These are phyloP conservation scores for Choloepus hoffmanni DNA, from an alignment of 2,113 vertebrate genomes.

Conservation along the genomic window DNA sequence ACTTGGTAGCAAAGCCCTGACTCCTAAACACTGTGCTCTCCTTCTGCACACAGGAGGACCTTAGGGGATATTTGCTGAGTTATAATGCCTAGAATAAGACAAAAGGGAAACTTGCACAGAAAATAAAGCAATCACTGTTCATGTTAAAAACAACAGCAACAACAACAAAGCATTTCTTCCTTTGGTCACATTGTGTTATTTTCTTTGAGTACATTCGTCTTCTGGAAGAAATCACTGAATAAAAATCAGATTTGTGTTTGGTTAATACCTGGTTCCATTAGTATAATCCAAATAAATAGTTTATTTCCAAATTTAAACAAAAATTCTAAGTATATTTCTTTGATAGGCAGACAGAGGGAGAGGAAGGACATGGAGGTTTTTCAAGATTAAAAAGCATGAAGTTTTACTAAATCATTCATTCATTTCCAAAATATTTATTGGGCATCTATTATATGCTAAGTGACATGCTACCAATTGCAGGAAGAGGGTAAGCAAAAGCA, in stretches of 20 bases:
- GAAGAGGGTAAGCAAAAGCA: neutral
- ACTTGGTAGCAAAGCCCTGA: neutral
- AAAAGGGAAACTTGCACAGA: neutral
- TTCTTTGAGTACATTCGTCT: constrained; percentile 40
- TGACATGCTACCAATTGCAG: neutral
- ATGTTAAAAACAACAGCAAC: neutral
- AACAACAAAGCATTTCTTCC: neutral
- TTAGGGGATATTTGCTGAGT: neutral
- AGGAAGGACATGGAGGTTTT: neutral
- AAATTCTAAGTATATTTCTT: constrained; percentile 24
- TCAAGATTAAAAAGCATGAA: neutral
- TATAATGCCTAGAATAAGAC: neutral
- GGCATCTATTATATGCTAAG: neutral
- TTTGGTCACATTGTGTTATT: constrained; percentile 30
- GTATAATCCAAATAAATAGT: neutral
- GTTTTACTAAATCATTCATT: neutral
- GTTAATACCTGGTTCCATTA: constrained; percentile 3
- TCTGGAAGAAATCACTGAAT: neutral
- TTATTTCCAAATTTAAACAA: neutral
- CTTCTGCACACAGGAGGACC: neutral
- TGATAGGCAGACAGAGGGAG: neutral
- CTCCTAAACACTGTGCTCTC: neutral
- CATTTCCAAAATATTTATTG: constrained; percentile 7
- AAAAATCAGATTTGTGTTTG: constrained; percentile 1
- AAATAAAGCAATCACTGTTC: neutral